Evolutionary conservation across 1,140 invertebrate species (phyloP), one percentile per base, ranked within the genome.

Genomic region (Panagrolaimus sp.): DNA sequence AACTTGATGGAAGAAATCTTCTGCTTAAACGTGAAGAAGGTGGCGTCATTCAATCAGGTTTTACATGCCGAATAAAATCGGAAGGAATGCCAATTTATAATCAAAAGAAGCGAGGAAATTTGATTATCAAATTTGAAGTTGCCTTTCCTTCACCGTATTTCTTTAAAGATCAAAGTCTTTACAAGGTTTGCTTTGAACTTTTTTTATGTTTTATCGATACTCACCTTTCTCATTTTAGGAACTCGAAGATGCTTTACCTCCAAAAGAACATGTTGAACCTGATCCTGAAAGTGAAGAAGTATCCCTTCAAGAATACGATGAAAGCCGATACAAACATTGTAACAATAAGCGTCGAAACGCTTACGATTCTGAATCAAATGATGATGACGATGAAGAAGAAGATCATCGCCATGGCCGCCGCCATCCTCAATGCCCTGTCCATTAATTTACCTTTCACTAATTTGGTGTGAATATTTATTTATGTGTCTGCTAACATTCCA

Each of bases 41-140:
- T 48, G 86, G 89, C 70, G 88, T 92, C 8, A 88, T 92, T 69
- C 88, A 88, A 75, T 89, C 90, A 71, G 86, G 84, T 76, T 68
- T 26, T 80, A 52, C 14, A 26, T 43, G 46, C 7, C 12, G 21
- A 17, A 12, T 67, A 44, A 46, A 26, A 9, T 14, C 12, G 7
- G 47, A 24, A 43, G 68, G 17, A 73, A 48, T 52, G 21, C 32
- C 32, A 38, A 38, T 38, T 38, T 7, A 2, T 4, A 38, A 38
- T 38, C 32, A 38, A 38, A 38, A 90, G 81, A 89, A 92, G 72
- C 90, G 89, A 79, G 93, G 93, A 45, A 89, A 91, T 83, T 84
- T 96, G n/a, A 91, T 91, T 78, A 88, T 96, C 65, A 88, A 90
- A 76, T 94, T 95, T 85, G 87, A 88, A 78, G 89, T 96, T 14